phyloP scores from a whole-genome alignment of 2,113 vertebrate species.

The Nansenia antarctica region DNA sequence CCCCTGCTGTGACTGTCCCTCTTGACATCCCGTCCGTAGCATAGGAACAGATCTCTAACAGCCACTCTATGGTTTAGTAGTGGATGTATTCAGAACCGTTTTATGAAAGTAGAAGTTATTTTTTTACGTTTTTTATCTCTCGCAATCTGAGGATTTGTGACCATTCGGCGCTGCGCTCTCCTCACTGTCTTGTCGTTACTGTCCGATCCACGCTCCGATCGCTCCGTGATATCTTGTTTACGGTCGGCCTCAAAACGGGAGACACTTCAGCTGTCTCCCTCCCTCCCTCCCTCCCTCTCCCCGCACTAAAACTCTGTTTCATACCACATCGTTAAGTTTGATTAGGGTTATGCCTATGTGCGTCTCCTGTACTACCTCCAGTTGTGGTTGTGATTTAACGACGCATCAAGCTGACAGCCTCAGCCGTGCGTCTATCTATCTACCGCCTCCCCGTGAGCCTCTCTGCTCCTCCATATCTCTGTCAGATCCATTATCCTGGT shows the following conservation, averaged over 20 bases:
- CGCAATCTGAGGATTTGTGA: too few relatives aligned
- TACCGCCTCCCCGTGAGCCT: too few relatives aligned
- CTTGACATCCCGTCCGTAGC: too few relatives aligned
- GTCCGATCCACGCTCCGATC: constrained; percentile 44
- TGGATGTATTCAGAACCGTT: too few relatives aligned
- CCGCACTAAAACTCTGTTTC: constrained; percentile 52
- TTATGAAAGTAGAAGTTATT: too few relatives aligned
- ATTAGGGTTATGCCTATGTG: constrained; percentile 58
- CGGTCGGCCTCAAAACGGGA: constrained; percentile 29
- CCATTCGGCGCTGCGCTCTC: constrained; percentile 15
- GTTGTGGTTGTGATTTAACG: constrained; percentile 12
- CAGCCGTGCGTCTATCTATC: too few relatives aligned
- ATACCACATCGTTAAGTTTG: constrained; percentile 61
- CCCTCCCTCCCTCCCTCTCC: neutral
- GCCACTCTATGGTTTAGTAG: too few relatives aligned
- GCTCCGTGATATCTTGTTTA: constrained; percentile 47
- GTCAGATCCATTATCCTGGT: too few relatives aligned
- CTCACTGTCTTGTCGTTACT: constrained; percentile 8
- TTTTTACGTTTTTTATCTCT: too few relatives aligned
- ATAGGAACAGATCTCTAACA: too few relatives aligned
- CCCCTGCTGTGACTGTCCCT: too few relatives aligned
- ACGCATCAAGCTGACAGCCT: constrained; percentile 13
- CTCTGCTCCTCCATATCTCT: too few relatives aligned
- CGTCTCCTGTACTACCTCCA: constrained; percentile 46
- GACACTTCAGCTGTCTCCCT: constrained; percentile 48